Conservation (phyloP, 2,888 invertebrate genomes). For the Phyllotreta striolata region DNA sequence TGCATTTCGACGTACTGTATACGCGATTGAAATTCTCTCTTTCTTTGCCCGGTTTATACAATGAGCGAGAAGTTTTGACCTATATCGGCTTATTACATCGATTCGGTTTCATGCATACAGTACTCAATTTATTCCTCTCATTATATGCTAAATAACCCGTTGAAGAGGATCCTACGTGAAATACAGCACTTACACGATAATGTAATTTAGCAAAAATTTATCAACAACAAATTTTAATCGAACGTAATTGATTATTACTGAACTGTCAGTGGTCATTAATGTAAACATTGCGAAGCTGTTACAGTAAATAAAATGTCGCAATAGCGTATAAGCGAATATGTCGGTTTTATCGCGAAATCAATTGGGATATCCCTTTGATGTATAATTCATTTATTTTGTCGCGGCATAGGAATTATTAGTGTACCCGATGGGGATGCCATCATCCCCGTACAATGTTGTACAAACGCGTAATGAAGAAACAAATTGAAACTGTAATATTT, state of each 20-base stretch:
- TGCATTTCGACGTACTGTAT: slow-evolving; percentile 16
- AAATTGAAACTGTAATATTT: slow-evolving; percentile 33
- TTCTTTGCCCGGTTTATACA: neutral
- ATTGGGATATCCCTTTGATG: slow-evolving; percentile 28
- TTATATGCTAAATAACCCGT: no score
- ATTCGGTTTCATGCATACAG: neutral
- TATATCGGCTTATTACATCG: slow-evolving; percentile 10
- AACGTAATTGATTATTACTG: no score
- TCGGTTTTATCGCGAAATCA: slow-evolving; percentile 15
- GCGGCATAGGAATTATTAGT: slow-evolving; percentile 28
- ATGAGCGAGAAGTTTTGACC: slow-evolving; percentile 4
- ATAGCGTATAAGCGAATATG: neutral
- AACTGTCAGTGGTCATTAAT: no score
- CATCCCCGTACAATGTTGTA: slow-evolving; percentile 3
- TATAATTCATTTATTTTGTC: slow-evolving; percentile 30
- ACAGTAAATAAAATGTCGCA: slow-evolving; percentile 9
- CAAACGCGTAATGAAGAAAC: slow-evolving; percentile 24
- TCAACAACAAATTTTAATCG: no score
- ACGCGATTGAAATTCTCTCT: slow-evolving; percentile 3
- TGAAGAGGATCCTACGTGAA: no score
- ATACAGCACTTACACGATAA: no score
- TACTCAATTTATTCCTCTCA: neutral
- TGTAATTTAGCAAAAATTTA: no score
- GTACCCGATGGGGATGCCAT: slow-evolving; percentile 26
- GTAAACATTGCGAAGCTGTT: neutral